These are phyloP conservation scores for Cryptocephalus moraei DNA, from an alignment of 2,888 invertebrate genomes.

Conservation along the genomic window DNA sequence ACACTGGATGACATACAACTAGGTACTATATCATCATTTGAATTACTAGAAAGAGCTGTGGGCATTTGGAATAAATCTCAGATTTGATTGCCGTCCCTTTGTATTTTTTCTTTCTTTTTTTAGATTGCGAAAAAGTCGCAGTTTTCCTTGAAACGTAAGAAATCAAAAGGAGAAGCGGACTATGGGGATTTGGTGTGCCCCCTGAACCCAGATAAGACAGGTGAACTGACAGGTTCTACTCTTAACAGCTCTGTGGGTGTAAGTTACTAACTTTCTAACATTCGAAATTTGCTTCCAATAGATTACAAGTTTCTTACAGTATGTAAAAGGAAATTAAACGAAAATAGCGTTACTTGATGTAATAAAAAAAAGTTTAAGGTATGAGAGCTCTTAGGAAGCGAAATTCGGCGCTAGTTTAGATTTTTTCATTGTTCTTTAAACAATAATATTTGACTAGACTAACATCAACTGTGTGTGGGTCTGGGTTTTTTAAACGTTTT, in stretches of 20 bases:
- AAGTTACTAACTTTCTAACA: constrained; percentile 38
- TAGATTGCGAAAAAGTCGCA: constrained; percentile 79
- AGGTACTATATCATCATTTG: too few relatives aligned
- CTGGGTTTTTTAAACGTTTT: background rate
- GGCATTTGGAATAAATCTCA: too few relatives aligned
- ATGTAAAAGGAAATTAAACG: too few relatives aligned
- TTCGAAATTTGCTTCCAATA: background rate
- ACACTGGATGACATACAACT: too few relatives aligned
- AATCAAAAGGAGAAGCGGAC: constrained; percentile 75
- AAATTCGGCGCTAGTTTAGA: background rate
- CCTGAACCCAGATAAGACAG: constrained; percentile 44
- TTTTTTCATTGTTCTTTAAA: too few relatives aligned
- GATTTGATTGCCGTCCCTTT: background rate
- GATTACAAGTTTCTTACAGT: background rate
- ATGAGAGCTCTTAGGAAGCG: background rate
- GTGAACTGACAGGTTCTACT: constrained; percentile 39
- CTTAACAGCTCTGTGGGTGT: constrained; percentile 39
- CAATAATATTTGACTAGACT: too few relatives aligned
- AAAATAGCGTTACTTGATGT: too few relatives aligned
- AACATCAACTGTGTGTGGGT: too few relatives aligned
- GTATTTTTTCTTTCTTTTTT: constrained; percentile 24
- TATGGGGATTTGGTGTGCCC: constrained; percentile 83
- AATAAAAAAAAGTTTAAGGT: too few relatives aligned
- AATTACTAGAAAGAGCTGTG: too few relatives aligned
- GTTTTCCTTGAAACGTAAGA: constrained; percentile 74